Base-by-base conservation (phyloP, 2,888 invertebrate genomes). In the Anthrax anthrax region DNA sequence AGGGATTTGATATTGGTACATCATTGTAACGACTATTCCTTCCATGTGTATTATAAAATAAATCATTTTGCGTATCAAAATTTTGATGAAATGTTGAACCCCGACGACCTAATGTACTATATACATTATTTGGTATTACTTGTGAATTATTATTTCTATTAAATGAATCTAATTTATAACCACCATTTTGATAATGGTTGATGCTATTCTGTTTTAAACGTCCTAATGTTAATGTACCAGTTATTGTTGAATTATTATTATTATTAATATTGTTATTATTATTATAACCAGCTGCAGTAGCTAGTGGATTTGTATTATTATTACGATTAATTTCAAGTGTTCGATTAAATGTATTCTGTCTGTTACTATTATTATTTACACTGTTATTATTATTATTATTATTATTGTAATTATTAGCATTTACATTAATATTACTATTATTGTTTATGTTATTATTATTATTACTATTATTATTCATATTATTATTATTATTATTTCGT, bases 1-100 rank as follows among this genome's bases (percentile, higher is more conserved):
- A 70, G 1, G 78, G 77, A 63, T 80, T 80, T 43, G 72, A 66
- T 44, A 78, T 78, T 6, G 79, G 77, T 55, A 77, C 72, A 53
- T 77, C 76, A 59, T 73, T 73, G 56, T 73, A 75, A 50, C 58
- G 55, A 50, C 64, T 64, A 41, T 63, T 62, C 18, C 66, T 57
- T 13, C 67, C 65, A 42, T 65, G 51, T 4, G 65, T 66, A 47
- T 62, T 67, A 5, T 62, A 63, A 57, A 61, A 60, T 37, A 65
- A 51, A 47, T 66, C 66, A 46, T 62, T 65, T 14, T 61, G 53
- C 18, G 59, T 53, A 12, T 55, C 58, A 50, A 60, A 57, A 27
- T 62, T 64, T 41, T 55, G 54, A 10, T 65, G 62, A 46, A 65
- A 67, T 4, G 65, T 65, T 50, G 65, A 65, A 27, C 64, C 63